These are phyloP conservation scores for Electrona antarctica DNA, from an alignment of 2,113 vertebrate species.

Conservation along the genomic window DNA sequence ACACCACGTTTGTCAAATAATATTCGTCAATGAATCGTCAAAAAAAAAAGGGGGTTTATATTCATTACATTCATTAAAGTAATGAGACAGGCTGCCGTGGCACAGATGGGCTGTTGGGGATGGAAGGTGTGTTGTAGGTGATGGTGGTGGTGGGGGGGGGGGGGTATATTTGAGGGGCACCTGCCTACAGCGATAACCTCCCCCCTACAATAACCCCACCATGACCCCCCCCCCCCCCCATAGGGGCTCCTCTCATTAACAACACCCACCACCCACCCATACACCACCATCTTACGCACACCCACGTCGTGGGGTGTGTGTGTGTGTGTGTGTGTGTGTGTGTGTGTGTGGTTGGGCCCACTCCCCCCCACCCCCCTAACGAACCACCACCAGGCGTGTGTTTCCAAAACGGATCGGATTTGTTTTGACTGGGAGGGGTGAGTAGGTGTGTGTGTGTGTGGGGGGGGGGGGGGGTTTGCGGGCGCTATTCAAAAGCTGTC, in stretches of 20 bases:
- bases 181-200: slow-evolving; percentile 61
- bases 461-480: slow-evolving; percentile 70
- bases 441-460: no score
- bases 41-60: slow-evolving; percentile 45
- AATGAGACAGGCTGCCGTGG: slow-evolving; percentile 72
- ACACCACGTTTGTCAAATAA: slow-evolving; percentile 69
- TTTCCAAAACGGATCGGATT: slow-evolving; percentile 79
- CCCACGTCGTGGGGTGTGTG: slow-evolving; percentile 15
- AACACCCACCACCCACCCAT: slow-evolving; percentile 28
- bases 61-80: slow-evolving; percentile 78
- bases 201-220: slow-evolving; percentile 38
- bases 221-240: slow-evolving; percentile 40
- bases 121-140: background rate
- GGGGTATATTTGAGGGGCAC: slow-evolving; percentile 46
- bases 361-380: slow-evolving; percentile 56
- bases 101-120: slow-evolving; percentile 29
- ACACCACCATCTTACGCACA: slow-evolving; percentile 32
- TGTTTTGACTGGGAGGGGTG: slow-evolving; percentile 76
- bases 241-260: slow-evolving; percentile 69
- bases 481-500: slow-evolving; percentile 76
- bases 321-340: no score
- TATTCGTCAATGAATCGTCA: slow-evolving; percentile 71
- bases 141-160: background rate
- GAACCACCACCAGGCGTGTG: slow-evolving; percentile 71
- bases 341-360: no score